Percentiles rank a stretch among this genome's conserved stretches.
phyloP scores from a whole-genome alignment of 2,888 invertebrate species.

The Xestoiulus laeticollis region DNA sequence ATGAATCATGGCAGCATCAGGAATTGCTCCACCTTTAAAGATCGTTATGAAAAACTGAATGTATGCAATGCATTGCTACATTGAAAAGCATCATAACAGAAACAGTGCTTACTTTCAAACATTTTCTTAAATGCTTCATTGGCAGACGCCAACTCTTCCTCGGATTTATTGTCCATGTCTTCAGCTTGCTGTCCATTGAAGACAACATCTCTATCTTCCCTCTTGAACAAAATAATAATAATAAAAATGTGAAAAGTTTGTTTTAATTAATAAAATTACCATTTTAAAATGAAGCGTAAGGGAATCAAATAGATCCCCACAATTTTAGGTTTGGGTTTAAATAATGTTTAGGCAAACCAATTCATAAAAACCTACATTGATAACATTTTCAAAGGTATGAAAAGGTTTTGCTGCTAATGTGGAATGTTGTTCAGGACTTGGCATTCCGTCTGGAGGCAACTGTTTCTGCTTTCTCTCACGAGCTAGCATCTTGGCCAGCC shows the following conservation, averaged over 20 bases:
- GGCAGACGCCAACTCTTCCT: conserved; percentile 54
- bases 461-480: conserved; percentile 57
- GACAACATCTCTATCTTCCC: conserved; percentile 66
- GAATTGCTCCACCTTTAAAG: conserved; percentile 80
- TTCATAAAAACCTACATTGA: background rate
- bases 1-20: conserved; percentile 98
- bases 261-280: background rate
- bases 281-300: background rate
- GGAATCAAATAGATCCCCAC: background rate
- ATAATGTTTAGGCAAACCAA: background rate
- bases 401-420: background rate
- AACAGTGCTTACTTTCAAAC: conserved; percentile 72
- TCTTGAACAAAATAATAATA: conserved; percentile 58
- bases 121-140: conserved; percentile 81
- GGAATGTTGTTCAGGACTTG: background rate
- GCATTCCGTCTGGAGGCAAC: conserved; percentile 69
- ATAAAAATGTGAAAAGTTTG: background rate
- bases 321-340: background rate
- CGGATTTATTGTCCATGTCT: conserved; percentile 57
- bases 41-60: background rate
- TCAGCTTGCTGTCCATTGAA: conserved; percentile 57
- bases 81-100: conserved; percentile 38
- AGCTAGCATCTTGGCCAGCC: conserved; percentile 63
- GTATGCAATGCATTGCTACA: conserved; percentile 36
- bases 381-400: background rate